Evolutionary conservation across 2,888 invertebrate genomes (phyloP).

Genomic region (Xestoiulus laeticollis): DNA sequence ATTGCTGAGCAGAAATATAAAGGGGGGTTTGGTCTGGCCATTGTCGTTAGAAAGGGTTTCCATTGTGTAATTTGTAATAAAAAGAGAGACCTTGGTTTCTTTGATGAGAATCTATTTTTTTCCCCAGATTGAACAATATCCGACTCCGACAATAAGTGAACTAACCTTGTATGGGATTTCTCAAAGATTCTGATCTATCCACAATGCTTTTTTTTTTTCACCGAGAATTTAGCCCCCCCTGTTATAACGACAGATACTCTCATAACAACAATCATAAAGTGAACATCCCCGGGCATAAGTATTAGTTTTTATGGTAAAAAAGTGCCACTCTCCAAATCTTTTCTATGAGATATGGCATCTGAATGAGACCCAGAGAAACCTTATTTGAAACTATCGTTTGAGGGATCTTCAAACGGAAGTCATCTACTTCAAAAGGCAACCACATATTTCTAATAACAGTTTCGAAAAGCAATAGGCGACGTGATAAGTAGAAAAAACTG

Average conservation of each 20-base stretch:
- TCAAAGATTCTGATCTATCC: not conserved
- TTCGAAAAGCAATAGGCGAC: not conserved
- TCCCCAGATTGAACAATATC: not conserved
- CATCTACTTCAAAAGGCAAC: not conserved
- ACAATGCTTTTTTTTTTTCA: not conserved
- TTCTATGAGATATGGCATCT: not conserved
- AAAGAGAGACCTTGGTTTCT: not conserved
- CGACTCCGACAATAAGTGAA: not conserved
- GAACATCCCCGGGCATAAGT: slow-evolving; percentile 13
- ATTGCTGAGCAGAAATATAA: not conserved
- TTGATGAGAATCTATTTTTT: slow-evolving; percentile 5
- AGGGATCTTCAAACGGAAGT: slow-evolving; percentile 24
- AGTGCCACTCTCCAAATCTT: slow-evolving; percentile 27
- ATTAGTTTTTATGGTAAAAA: slow-evolving; percentile 42
- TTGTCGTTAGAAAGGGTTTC: not conserved
- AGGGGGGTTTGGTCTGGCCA: not conserved
- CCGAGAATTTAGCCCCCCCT: not conserved
- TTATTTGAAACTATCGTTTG: not conserved
- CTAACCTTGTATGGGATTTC: slow-evolving; percentile 1
- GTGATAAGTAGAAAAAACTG: not conserved
- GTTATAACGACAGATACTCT: not conserved
- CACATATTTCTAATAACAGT: not conserved
- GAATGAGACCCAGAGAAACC: not conserved
- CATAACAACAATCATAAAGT: slow-evolving; percentile 20
- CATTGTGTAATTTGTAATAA: slow-evolving; percentile 10